Percentiles rank a stretch among this genome's conserved stretches.
These are phyloP conservation scores for Camponotus vicinus DNA, from an alignment of 1,140 invertebrate genomes.

Conservation along the genomic window DNA sequence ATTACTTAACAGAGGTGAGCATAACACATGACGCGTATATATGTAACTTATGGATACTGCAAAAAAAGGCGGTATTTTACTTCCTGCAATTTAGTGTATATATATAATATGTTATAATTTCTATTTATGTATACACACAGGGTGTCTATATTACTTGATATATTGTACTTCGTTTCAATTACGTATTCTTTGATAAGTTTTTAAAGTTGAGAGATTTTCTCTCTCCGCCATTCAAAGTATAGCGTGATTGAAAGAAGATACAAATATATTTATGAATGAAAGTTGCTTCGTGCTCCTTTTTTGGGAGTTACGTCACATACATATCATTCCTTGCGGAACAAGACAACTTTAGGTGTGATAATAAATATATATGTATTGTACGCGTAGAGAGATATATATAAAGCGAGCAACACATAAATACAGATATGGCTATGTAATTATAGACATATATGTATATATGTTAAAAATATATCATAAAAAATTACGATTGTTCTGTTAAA, in stretches of 20 bases:
- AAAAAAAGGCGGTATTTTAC: not conserved
- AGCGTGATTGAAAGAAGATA: not conserved
- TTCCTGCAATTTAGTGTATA: constrained; percentile 23
- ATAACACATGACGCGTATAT: not conserved
- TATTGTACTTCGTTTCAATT: constrained; percentile 18
- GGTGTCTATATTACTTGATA: not conserved
- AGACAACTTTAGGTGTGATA: constrained; percentile 83
- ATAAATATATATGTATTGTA: constrained; percentile 52
- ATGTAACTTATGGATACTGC: not conserved
- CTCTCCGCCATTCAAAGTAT: not conserved
- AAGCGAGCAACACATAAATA: constrained; percentile 6
- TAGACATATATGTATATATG: constrained; percentile 67
- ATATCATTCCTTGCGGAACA: constrained; percentile 85
- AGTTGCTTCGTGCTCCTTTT: constrained; percentile 56
- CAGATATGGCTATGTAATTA: constrained; percentile 50
- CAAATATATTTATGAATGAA: constrained; percentile 40
- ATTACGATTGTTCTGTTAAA: constrained; percentile 79
- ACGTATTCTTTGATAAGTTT: constrained; percentile 31
- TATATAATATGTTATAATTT: not conserved
- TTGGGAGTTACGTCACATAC: constrained; percentile 77
- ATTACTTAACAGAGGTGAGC: constrained; percentile 25
- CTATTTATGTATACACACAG: constrained; percentile 39
- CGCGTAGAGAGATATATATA: constrained; percentile 53
- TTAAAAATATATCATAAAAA: constrained; percentile 69
- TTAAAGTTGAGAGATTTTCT: not conserved